phyloP scores from a whole-genome alignment of 2,888 invertebrate genomes.

The Pomacea canaliculata region DNA sequence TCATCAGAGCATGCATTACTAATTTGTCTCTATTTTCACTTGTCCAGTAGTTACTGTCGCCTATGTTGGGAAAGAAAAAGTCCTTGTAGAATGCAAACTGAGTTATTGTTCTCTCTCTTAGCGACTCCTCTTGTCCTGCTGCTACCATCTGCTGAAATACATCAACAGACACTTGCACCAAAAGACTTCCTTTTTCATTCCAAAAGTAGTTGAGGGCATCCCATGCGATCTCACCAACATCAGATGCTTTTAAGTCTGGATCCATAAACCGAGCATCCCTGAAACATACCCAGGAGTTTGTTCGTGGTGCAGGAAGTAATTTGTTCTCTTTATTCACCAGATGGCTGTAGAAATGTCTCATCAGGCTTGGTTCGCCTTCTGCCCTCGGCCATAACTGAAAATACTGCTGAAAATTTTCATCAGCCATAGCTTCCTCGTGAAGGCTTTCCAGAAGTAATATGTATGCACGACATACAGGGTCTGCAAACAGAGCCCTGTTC shows the following conservation, averaged over 20 bases:
- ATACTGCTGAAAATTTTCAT: slow-evolving; percentile 1
- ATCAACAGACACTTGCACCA: slow-evolving; percentile 24
- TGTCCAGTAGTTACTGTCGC: slow-evolving; percentile 15
- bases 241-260: slow-evolving; percentile 24
- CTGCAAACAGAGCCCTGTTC: slow-evolving; percentile 46
- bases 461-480: slow-evolving; percentile 43
- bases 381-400: slow-evolving; percentile 22
- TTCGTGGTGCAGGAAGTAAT: slow-evolving; percentile 7
- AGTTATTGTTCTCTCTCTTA: slow-evolving; percentile 21
- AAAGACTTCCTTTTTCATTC: slow-evolving; percentile 14
- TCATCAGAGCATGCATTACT: slow-evolving; percentile 36
- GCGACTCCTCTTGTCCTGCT: slow-evolving; percentile 8
- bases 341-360: slow-evolving; percentile 17
- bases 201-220: slow-evolving; percentile 25
- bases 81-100: slow-evolving; percentile 39
- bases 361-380: neutral
- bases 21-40: slow-evolving; percentile 35
- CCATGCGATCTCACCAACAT: slow-evolving; percentile 24
- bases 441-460: slow-evolving; percentile 41
- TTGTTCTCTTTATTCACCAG: slow-evolving; percentile 5
- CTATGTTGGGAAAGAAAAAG: slow-evolving; percentile 46
- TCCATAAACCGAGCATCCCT: slow-evolving; percentile 41
- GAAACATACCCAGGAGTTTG: slow-evolving; percentile 15
- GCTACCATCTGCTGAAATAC: slow-evolving; percentile 26
- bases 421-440: neutral